Percentiles rank a stretch among this genome's conserved stretches.
phyloP scores from a whole-genome alignment of 64 coral and sea anemone genomes.

The Pachyseris speciosa region DNA sequence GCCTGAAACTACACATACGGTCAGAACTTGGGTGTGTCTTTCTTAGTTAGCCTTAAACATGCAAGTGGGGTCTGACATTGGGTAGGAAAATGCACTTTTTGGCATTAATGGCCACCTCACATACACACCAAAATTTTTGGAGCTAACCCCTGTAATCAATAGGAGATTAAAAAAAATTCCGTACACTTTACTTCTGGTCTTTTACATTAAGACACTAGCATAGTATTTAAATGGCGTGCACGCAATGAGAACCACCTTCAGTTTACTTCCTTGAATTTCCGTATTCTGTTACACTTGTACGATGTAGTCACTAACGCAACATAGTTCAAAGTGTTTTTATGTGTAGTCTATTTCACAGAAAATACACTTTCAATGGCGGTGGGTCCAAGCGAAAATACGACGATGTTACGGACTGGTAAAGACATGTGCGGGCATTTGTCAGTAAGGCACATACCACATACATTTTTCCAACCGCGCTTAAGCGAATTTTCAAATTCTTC shows the following conservation, averaged over 20 bases:
- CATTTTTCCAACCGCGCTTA: slow-evolving; percentile 23
- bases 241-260: slow-evolving; percentile 1
- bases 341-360: neutral
- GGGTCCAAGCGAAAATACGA: slow-evolving; percentile 13
- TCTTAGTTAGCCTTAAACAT: neutral
- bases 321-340: neutral
- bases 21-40: too few relatives aligned
- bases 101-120: neutral
- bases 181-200: neutral
- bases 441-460: neutral
- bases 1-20: too few relatives aligned
- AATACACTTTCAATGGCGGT: slow-evolving; percentile 25
- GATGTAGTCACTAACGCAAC: neutral
- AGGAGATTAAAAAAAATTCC: neutral
- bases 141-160: neutral
- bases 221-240: neutral
- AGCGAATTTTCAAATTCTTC: slow-evolving; percentile 10
- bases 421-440: slow-evolving; percentile 7
- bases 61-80: neutral
- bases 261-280: too few relatives aligned
- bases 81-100: neutral
- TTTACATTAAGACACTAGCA: neutral
- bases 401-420: slow-evolving; percentile 22
- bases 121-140: too few relatives aligned
- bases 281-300: neutral